Base-by-base conservation (phyloP, 2,888 invertebrate species). In the Andricus curvator region DNA sequence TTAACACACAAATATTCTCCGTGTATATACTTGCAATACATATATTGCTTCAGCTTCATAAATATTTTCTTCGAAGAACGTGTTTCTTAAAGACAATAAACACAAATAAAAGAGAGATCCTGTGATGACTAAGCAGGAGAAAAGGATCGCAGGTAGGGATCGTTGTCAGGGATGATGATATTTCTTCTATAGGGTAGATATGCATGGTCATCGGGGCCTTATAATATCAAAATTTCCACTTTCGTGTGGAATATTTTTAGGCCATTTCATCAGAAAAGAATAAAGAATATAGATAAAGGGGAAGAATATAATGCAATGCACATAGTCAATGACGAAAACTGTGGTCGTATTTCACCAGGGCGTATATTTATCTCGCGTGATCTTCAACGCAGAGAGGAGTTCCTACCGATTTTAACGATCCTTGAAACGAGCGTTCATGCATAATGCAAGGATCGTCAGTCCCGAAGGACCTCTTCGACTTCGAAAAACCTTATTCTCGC, bases 401-500 rank as follows among this genome's bases (percentile, higher is more conserved):
- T 80, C 81, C 81, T 80, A 78, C 77, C 81, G 84, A 84, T 85
- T 86, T 86, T 86, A 86, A 85, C 85, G 85, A 85, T 84, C 85
- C 78, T 82, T 82, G 80, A 84, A 85, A 87, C 79, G 83, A 81
- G 83, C 83, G 82, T 83, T 87, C 86, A 86, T 88, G 88, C 87
- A 88, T 87, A 85, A 88, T 88, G 85, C 85, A 88, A 78, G 81
- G 82, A 80, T 78, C 76, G 80, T 80, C 79, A 81, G 81, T 84
- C 81, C 82, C 80, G 79, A 78, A 82, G 81, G 80, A 82, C 82
- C 79, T 66, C 79, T 81, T 82, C 62, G 81, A 77, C 70, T 80
- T 76, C 70, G 74, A 80, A 83, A 81, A 81, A 78, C 81, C 83
- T 83, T 83, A 80, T 83, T 81, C 80, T 65, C 70, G 77, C 78